A percentile compares a stretch with the other conserved stretches of the same genome.
These are phyloP conservation scores for Sebastes miniatus DNA, from an alignment of 2,797 vertebrate genomes.

Conservation along the genomic window DNA sequence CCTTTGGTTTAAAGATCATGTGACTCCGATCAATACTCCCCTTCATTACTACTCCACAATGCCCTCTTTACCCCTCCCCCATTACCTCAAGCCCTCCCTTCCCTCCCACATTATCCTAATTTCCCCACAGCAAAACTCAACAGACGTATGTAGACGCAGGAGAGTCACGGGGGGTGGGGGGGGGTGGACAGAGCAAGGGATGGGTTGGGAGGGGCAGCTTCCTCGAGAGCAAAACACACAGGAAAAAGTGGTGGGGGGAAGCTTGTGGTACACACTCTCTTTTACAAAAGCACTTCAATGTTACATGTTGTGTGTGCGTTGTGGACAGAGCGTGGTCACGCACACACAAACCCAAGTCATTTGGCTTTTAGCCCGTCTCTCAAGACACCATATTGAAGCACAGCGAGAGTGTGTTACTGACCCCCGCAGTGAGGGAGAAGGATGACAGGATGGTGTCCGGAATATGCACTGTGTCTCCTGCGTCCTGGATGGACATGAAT, in stretches of 20 bases:
- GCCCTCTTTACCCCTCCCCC: conserved; percentile 24
- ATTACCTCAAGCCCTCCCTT: conserved; percentile 18
- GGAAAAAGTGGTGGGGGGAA: not conserved
- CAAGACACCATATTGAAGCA: conserved; percentile 72
- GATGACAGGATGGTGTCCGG: conserved; percentile 47
- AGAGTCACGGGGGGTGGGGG: not conserved
- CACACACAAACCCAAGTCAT: conserved; percentile 13
- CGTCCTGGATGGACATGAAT: conserved; percentile 19
- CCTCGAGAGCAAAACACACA: not conserved
- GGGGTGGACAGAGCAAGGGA: conserved; percentile 22
- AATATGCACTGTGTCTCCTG: conserved; percentile 40
- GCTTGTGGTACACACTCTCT: conserved; percentile 1
- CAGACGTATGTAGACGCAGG: not conserved
- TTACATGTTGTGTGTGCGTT: conserved; percentile 7
- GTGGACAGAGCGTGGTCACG: not conserved
- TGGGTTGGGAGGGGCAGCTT: conserved; percentile 20
- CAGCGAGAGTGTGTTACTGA: conserved; percentile 60
- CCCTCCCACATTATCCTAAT: conserved; percentile 14
- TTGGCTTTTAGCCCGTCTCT: conserved; percentile 42
- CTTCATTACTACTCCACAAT: conserved; percentile 30
- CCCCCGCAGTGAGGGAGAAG: conserved; percentile 44
- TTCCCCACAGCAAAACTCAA: conserved; percentile 13
- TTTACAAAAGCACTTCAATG: conserved; percentile 5
- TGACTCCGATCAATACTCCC: conserved; percentile 51
- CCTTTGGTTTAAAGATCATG: conserved; percentile 25